Percentiles rank a stretch among this genome's conserved stretches.
Evolutionary conservation across 2,113 vertebrate genomes (phyloP).

Genomic region (Opisthocomus hoazin): DNA sequence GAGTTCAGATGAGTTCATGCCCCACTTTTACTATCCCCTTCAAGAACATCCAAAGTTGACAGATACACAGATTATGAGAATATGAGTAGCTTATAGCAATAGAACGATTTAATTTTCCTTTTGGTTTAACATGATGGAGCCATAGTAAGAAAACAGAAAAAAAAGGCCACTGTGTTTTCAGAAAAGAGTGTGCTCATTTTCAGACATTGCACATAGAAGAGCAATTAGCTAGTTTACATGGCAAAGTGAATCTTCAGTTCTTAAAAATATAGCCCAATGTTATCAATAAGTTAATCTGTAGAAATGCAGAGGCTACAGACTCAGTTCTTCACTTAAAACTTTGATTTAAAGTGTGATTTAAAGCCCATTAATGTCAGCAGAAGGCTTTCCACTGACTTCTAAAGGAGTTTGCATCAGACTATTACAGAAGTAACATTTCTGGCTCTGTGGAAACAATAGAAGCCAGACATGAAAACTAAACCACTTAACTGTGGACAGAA

Average conservation of each 20-base stretch:
- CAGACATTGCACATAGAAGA: background rate
- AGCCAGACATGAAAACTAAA: slow-evolving; percentile 23
- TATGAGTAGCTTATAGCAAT: background rate
- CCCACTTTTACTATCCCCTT: background rate
- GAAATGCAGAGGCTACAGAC: background rate
- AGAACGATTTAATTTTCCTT: background rate
- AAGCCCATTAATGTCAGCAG: background rate
- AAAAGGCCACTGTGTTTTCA: background rate
- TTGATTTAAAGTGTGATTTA: background rate
- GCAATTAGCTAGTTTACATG: background rate
- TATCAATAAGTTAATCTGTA: background rate
- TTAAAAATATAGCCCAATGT: background rate
- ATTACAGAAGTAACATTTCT: background rate
- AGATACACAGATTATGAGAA: background rate
- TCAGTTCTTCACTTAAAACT: background rate
- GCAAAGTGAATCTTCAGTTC: background rate
- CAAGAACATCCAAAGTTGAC: background rate
- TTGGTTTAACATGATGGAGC: background rate
- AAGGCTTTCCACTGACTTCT: background rate
- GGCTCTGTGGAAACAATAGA: background rate
- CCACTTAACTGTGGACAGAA: slow-evolving; percentile 24
- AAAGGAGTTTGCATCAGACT: background rate
- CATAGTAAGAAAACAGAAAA: background rate
- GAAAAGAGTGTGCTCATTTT: background rate
- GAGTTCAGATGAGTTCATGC: background rate